Evolutionary conservation across 2,113 vertebrate species (phyloP).

Genomic region (pig (Sus scrofa)): DNA sequence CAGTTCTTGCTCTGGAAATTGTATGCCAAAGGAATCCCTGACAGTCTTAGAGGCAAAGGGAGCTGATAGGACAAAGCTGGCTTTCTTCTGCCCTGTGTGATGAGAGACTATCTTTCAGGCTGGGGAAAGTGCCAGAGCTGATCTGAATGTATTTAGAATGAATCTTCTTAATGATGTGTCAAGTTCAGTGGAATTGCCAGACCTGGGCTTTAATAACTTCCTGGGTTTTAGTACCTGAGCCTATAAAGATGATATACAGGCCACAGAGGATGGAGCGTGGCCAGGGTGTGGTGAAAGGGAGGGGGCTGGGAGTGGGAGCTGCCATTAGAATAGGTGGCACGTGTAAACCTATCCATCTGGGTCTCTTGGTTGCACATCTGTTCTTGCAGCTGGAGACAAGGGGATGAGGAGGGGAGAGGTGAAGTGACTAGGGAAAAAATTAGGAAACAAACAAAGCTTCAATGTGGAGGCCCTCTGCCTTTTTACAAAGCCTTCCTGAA

Average conservation of each 20-base stretch:
- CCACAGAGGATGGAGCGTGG: constrained; percentile 47
- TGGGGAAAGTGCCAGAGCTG: constrained; percentile 54
- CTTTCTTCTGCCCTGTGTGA: constrained; percentile 11
- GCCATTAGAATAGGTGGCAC: background rate
- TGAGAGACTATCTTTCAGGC: constrained; percentile 11
- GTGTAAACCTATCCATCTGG: background rate
- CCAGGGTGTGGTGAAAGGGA: background rate
- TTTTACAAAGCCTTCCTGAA: background rate
- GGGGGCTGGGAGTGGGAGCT: background rate
- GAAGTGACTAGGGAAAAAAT: background rate
- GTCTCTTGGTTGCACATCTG: background rate
- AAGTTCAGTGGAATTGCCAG: constrained; percentile 73
- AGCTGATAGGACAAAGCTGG: background rate
- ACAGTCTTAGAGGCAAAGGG: background rate
- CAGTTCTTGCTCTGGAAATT: constrained; percentile 13
- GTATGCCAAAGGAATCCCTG: background rate
- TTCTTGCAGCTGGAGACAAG: constrained; percentile 48
- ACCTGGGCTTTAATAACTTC: constrained; percentile 76
- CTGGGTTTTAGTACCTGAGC: constrained; percentile 79
- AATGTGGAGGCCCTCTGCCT: background rate
- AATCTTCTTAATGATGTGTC: constrained; percentile 83
- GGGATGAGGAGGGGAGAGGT: background rate
- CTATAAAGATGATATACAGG: constrained; percentile 79
- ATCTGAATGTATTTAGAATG: constrained; percentile 75
- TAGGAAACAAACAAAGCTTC: background rate